A percentile compares a stretch with the other conserved stretches of the same genome.
phyloP scores from a whole-genome alignment of 2,888 invertebrate species.

The Parthenolecanium corni region DNA sequence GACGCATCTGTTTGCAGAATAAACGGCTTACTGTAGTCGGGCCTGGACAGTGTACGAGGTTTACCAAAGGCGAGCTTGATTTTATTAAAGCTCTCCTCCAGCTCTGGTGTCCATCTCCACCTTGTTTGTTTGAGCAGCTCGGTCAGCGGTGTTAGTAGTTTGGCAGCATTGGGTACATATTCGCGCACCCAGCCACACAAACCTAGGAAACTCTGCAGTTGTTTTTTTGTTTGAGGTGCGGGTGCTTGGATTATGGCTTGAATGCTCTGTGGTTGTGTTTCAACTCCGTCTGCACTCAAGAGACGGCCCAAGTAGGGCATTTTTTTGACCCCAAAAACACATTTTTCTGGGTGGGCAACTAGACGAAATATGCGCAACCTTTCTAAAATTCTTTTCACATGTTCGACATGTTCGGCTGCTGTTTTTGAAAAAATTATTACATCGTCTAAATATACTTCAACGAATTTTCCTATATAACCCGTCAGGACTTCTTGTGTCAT shows the following conservation, averaged over 20 bases:
- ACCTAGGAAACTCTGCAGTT: conserved; percentile 5
- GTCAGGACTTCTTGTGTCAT: conserved; percentile 23
- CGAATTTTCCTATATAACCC: conserved; percentile 10
- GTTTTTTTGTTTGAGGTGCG: background rate
- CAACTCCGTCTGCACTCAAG: background rate
- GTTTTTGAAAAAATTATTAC: conserved; percentile 5
- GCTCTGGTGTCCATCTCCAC: background rate
- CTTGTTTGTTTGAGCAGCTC: background rate
- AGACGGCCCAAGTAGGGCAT: background rate
- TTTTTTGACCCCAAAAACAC: background rate
- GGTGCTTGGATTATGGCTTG: background rate
- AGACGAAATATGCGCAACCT: background rate
- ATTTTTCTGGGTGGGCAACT: background rate
- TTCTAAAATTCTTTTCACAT: conserved; percentile 20
- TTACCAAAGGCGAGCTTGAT: background rate
- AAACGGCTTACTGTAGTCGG: background rate
- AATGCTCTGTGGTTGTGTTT: background rate
- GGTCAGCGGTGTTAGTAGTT: background rate
- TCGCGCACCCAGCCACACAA: conserved; percentile 1
- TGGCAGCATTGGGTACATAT: background rate
- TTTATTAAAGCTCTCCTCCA: background rate
- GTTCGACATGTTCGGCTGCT: background rate
- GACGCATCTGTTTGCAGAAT: conserved; percentile 17
- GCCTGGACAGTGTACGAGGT: background rate
- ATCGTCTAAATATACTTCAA: conserved; percentile 23